Evolutionary conservation across 2,113 vertebrate species (phyloP).

Genomic region (Dipodomys ordii): DNA sequence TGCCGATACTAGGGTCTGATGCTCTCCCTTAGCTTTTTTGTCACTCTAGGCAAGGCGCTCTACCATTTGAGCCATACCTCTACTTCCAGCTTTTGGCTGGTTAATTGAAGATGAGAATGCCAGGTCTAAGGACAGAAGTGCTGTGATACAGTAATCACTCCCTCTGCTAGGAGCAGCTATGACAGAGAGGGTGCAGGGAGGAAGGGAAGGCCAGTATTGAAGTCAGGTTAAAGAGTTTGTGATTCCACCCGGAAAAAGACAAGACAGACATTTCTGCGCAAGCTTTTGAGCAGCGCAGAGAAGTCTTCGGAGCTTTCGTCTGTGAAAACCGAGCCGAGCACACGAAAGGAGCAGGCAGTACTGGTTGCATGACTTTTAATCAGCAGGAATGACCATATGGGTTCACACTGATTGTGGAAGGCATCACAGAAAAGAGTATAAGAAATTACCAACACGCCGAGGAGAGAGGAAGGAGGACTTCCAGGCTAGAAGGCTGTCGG

Average conservation of each 20-base stretch:
- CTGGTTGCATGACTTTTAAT: background rate
- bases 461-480: background rate
- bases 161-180: background rate
- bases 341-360: background rate
- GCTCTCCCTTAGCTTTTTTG: no score
- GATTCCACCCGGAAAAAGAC: conserved; percentile 15
- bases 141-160: background rate
- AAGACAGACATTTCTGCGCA: background rate
- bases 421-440: background rate
- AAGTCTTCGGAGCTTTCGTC: background rate
- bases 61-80: no score
- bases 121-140: background rate
- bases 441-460: background rate
- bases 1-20: no score
- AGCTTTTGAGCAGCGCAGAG: background rate
- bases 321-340: background rate
- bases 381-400: background rate
- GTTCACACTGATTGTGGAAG: background rate
- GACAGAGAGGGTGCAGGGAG: background rate
- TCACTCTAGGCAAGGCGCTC: no score
- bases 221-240: background rate
- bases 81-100: no score
- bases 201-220: background rate
- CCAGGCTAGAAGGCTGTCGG: background rate
- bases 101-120: no score